phyloP scores from a whole-genome alignment of 2,888 invertebrate genomes.

The Caenorhabditis sp. region DNA sequence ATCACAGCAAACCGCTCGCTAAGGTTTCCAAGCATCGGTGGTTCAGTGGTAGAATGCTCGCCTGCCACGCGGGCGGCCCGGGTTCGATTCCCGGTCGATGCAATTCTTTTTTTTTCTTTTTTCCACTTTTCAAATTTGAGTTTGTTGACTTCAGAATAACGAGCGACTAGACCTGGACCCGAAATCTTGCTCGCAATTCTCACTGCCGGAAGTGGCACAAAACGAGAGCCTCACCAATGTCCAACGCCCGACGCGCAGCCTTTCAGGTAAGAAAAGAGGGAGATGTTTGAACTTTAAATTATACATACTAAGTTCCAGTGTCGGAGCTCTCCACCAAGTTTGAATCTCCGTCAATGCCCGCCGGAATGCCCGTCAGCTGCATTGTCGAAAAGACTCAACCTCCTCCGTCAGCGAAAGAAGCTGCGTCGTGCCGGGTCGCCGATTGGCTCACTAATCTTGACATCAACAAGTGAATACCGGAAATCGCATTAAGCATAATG shows the following conservation, averaged over 20 bases:
- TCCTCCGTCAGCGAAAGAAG: conserved; percentile 46
- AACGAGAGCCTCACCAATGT: conserved; percentile 20
- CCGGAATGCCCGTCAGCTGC: conserved; percentile 22
- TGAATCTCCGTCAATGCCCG: conserved; percentile 25
- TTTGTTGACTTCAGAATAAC: conserved; percentile 57
- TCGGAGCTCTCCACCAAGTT: conserved; percentile 49
- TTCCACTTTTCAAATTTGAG: neutral
- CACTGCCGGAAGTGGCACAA: conserved; percentile 64
- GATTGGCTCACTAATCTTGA: conserved; percentile 64
- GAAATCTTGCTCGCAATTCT: conserved; percentile 65
- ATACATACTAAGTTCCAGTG: too few relatives aligned
- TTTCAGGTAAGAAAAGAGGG: conserved; percentile 53
- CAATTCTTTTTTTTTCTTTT: conserved; percentile 56
- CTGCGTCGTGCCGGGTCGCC: conserved; percentile 58
- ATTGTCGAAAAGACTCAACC: conserved; percentile 31
- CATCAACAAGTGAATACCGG: conserved; percentile 51
- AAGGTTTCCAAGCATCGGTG: conserved; percentile 69
- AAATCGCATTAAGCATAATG: conserved; percentile 1
- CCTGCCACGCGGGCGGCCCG: conserved; percentile 80
- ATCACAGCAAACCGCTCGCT: neutral
- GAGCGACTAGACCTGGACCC: conserved; percentile 63
- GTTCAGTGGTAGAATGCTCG: conserved; percentile 80
- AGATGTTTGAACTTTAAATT: neutral
- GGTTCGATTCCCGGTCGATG: conserved; percentile 80
- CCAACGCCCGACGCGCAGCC: conserved; percentile 57